phyloP scores from a whole-genome alignment of 1,140 invertebrate species.

The Mycetomoellerius zeteki region DNA sequence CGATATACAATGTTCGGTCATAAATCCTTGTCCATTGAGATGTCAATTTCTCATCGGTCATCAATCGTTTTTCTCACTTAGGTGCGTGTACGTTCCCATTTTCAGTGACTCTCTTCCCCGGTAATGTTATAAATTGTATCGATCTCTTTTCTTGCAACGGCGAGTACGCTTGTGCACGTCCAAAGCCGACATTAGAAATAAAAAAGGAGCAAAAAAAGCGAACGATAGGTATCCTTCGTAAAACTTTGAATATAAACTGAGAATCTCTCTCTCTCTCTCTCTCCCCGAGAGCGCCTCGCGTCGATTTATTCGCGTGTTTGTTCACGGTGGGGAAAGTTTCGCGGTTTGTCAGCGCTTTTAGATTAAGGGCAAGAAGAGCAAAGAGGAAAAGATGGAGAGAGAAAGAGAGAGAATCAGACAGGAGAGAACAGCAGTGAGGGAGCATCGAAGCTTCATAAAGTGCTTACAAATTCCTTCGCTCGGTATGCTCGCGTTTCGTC shows the following conservation, averaged over 20 bases:
- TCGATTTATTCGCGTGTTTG: slow-evolving; percentile 86
- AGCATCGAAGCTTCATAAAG: slow-evolving; percentile 84
- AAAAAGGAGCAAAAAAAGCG: slow-evolving; percentile 61
- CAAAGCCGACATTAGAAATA: slow-evolving; percentile 65
- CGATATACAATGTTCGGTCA: neutral
- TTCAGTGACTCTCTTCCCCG: neutral
- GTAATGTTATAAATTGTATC: slow-evolving; percentile 40
- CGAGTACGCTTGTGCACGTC: neutral
- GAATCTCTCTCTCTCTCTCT: no score
- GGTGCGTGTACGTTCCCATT: neutral
- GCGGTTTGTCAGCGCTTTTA: slow-evolving; percentile 86
- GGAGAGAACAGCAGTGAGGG: slow-evolving; percentile 55
- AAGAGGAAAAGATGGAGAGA: slow-evolving; percentile 43
- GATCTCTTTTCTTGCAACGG: slow-evolving; percentile 13
- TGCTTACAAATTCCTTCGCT: slow-evolving; percentile 82
- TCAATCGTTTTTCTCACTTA: slow-evolving; percentile 23
- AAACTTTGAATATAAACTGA: slow-evolving; percentile 86
- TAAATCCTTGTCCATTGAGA: slow-evolving; percentile 3
- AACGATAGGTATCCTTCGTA: slow-evolving; percentile 71
- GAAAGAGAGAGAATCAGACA: slow-evolving; percentile 54
- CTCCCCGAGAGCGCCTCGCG: slow-evolving; percentile 73
- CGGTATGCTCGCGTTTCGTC: slow-evolving; percentile 75
- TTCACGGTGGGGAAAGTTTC: slow-evolving; percentile 85
- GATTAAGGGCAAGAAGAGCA: slow-evolving; percentile 78
- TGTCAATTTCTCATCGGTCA: slow-evolving; percentile 42